Base-by-base conservation (phyloP, 2,797 vertebrate species). In the Acanthornis magna region DNA sequence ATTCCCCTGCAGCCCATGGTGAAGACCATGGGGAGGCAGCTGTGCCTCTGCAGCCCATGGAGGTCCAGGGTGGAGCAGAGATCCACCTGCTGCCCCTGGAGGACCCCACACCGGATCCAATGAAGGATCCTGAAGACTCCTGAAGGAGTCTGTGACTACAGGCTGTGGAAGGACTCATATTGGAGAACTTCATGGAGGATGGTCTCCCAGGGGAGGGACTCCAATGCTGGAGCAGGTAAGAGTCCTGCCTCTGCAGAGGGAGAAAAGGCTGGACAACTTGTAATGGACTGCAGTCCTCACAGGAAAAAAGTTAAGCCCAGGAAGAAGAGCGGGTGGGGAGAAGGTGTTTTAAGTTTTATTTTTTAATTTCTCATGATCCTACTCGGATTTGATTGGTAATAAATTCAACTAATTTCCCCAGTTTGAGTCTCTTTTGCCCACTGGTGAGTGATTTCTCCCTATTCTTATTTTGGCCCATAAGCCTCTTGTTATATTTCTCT, bases 281-380 rank as follows among this genome's bases (percentile, higher is more conserved):
- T 22, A 8, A 30, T 43, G 36, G 71, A 45, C n/a, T 70, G 32
- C 65, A 45, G 25, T 45, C 58, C 27, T 51, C 45, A 45, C 18
- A 12, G 38, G 57, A 29, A 8, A 57, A 30, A 32, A 11, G 38
- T 21, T 55, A 43, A 57, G 23, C 23, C 23, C 27, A 57, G 50
- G 42, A 62, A 17, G 54, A 70, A 63, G 17, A 54, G 23, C 1
- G 0, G 11, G 43, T 20, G 16, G 7, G 10, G 4, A 2, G 3
- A 34, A 83, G 17, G 17, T 45, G 32, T 36, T 88, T 55, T 54
- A 61, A 61, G 50, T 11, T 55, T 62, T 70, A 6, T 10, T n/a
- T 76, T 63, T 51, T 30, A 6, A 30, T 63, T 70, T 70, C 14
- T 51, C n/a, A 16, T 16, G 17, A n/a, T 38, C 22, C 32, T 55